Conservation (phyloP, 2,888 invertebrate species). For the Kryphioiulus occultus region DNA sequence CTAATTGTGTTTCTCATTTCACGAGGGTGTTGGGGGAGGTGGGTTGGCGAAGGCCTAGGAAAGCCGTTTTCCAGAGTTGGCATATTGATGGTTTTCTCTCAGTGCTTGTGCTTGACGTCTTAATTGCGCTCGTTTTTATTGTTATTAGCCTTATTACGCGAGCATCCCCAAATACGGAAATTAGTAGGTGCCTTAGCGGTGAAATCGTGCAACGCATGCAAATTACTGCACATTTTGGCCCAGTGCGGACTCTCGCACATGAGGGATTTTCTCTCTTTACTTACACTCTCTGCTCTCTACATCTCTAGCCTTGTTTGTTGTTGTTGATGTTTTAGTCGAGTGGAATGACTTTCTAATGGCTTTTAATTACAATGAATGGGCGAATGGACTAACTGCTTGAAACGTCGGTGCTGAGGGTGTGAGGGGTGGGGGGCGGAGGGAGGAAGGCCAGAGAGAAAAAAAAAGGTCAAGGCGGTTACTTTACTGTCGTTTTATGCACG, state of each 20-base stretch:
- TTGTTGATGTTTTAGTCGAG: conserved; percentile 13
- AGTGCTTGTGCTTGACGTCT: not conserved
- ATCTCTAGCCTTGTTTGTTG: not conserved
- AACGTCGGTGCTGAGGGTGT: not conserved
- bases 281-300: no score
- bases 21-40: not conserved
- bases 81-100: conserved; percentile 16
- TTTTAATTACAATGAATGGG: not conserved
- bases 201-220: not conserved
- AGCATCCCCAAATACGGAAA: conserved; percentile 14
- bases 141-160: conserved; percentile 4
- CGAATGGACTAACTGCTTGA: not conserved
- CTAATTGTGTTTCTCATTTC: conserved; percentile 4
- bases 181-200: not conserved
- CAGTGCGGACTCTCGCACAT: not conserved
- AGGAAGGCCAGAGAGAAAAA: not conserved
- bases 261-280: not conserved
- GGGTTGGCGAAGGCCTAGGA: not conserved
- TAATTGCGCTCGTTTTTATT: not conserved
- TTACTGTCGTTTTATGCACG: not conserved
- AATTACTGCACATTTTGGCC: not conserved
- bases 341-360: conserved; percentile 4
- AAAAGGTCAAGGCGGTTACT: not conserved
- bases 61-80: conserved; percentile 2
- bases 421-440: not conserved